These are phyloP conservation scores for Proteles cristata DNA, from an alignment of 2,113 vertebrate genomes.

Conservation along the genomic window DNA sequence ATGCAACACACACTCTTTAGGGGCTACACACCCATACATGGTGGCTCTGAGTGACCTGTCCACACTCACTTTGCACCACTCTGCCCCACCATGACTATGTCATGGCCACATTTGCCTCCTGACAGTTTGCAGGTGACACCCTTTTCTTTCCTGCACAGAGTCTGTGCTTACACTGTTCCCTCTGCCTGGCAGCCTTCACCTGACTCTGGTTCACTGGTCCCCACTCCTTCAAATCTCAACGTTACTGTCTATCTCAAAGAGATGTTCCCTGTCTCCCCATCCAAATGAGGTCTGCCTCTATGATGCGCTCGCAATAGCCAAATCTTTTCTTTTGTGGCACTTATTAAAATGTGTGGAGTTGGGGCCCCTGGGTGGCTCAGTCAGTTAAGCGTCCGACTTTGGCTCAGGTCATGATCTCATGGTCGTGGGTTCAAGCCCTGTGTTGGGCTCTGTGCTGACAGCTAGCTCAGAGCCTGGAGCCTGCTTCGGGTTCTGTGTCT, in stretches of 20 bases:
- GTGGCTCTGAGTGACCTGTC: neutral
- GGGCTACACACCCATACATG: accelerated
- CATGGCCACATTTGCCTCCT: neutral
- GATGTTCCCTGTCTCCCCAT: neutral
- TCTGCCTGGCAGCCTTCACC: neutral
- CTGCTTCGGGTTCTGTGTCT: too few species aligned
- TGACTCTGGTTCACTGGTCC: neutral
- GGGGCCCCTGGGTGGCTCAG: too few species aligned
- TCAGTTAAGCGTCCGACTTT: too few species aligned
- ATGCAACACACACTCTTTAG: neutral
- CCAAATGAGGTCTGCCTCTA: neutral
- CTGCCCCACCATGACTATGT: neutral
- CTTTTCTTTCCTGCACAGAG: neutral
- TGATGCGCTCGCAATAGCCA: neutral
- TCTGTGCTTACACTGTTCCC: accelerated
- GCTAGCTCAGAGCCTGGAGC: too few species aligned
- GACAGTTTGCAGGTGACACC: neutral
- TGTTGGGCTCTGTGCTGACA: too few species aligned
- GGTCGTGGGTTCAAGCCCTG: too few species aligned
- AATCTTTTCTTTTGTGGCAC: neutral
- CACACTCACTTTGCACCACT: neutral
- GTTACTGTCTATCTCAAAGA: neutral
- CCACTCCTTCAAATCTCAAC: neutral
- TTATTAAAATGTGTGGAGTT: neutral
- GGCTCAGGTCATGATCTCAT: too few species aligned